Evolutionary conservation across 2,797 vertebrate species (phyloP), one percentile per base, ranked within the genome.

Genomic region (Lepilemur ruficaudatus): DNA sequence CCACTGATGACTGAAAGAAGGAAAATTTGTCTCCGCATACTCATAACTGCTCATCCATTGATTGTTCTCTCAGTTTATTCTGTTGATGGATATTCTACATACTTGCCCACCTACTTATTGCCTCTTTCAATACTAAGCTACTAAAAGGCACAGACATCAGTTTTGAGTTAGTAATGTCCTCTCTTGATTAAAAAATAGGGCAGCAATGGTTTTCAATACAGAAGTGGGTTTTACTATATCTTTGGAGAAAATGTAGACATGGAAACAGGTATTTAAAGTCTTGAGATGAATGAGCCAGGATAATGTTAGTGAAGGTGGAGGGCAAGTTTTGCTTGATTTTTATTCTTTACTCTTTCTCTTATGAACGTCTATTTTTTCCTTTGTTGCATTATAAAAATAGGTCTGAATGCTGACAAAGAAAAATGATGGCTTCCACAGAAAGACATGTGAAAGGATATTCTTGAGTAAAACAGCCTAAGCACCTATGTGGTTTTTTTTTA

Each of bases 301-400:
- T 72, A 52, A 83, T 52, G 18, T 89, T 84, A 87, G 59, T 41
- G 57, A 94, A 95, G 35, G 13, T 65, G 4, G 12, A 76, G 43
- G 30, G 59, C 20, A 65, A 57, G 18, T 85, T 81, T 38, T 46
- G 12, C n/a, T 69, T 89, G 5, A 35, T 83, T 94, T 96, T 87
- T 80, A 79, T 83, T 72, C 12, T 80, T 92, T 92, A 46, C 20
- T 92, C 12, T 70, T 93, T 52, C n/a, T 91, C 84, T 88, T 67
- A 59, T 30, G 20, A 7, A 90, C 25, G 65, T 92, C 13, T 83
- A 30, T 57, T 86, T 90, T 79, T 67, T 79, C 15, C n/a, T 93
- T 94, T 72, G 2, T 89, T 65, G 5, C 6, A 41, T 55, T 85
- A 55, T 75, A 91, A 96, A 95, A 96, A 93, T 43, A 96, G 32